Conservation (phyloP, 2,888 invertebrate species). For the Mycalesis mineus region DNA sequence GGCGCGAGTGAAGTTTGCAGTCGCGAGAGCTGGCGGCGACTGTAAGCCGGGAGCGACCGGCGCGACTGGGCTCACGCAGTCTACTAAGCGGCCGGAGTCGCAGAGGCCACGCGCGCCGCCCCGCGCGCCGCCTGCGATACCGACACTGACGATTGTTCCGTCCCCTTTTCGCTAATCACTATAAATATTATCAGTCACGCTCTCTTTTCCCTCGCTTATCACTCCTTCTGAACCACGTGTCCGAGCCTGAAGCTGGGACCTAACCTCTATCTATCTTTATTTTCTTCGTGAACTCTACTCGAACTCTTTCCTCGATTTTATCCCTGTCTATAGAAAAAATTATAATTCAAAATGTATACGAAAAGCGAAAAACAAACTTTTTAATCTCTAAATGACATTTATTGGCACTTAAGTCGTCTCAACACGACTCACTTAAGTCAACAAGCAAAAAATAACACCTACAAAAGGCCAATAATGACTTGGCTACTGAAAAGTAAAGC, state of each 20-base stretch:
- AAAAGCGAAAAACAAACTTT: neutral
- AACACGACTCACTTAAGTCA: conserved; percentile 17
- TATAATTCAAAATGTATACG: neutral
- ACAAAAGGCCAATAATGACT: conserved; percentile 64
- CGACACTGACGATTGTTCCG: conserved; percentile 68
- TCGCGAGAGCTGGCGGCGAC: conserved; percentile 63
- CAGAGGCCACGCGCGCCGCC: conserved; percentile 78
- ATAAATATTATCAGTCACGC: conserved; percentile 76
- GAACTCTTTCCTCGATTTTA: neutral
- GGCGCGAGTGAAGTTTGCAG: conserved; percentile 70
- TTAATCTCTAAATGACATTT: conserved; percentile 12
- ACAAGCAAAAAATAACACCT: conserved; percentile 44
- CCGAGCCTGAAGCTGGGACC: neutral
- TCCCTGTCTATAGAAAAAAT: neutral
- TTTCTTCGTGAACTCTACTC: neutral
- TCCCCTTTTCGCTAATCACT: conserved; percentile 78
- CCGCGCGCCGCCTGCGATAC: conserved; percentile 72
- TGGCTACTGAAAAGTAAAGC: conserved; percentile 69
- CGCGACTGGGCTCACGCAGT: conserved; percentile 82
- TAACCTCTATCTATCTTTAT: too few relatives aligned
- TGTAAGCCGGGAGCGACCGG: conserved; percentile 66
- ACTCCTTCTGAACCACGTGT: conserved; percentile 64
- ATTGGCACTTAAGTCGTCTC: conserved; percentile 19
- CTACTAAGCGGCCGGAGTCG: conserved; percentile 76
- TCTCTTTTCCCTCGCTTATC: conserved; percentile 73